A percentile compares a stretch with the other conserved stretches of the same genome.
Evolutionary conservation across 2,797 vertebrate species (phyloP).

Genomic region (Aldrovandia affinis): DNA sequence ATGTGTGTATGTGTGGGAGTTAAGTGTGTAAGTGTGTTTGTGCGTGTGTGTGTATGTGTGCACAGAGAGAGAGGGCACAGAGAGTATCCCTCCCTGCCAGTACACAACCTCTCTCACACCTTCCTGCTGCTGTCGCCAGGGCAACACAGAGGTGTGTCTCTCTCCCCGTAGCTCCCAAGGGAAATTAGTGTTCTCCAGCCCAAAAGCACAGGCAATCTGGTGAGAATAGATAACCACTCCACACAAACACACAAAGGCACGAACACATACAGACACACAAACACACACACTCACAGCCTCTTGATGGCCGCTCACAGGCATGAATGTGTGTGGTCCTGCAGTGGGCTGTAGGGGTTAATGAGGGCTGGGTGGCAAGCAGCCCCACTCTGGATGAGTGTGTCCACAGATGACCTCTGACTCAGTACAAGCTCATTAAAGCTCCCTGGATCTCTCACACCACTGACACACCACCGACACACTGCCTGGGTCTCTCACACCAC

Average conservation of each 20-base stretch:
- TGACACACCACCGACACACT: background rate
- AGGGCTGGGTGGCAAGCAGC: background rate
- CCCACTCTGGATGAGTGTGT: background rate
- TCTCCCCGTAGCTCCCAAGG: too few species aligned
- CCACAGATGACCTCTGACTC: background rate
- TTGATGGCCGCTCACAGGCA: constrained; percentile 55
- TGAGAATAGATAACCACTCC: background rate
- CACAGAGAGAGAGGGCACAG: background rate
- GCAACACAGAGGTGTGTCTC: too few species aligned
- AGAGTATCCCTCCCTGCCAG: background rate
- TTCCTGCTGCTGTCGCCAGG: constrained; percentile 36
- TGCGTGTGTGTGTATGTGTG: background rate
- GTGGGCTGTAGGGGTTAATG: background rate
- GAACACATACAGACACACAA: constrained; percentile 8
- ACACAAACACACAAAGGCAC: background rate
- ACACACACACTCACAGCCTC: constrained; percentile 40
- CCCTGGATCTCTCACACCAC: background rate
- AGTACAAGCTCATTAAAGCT: constrained; percentile 20
- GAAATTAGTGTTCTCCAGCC: background rate
- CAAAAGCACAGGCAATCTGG: background rate
- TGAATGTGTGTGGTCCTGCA: constrained; percentile 61
- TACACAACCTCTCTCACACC: background rate
- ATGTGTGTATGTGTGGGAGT: constrained; percentile 23
- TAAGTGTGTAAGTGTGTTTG: background rate
- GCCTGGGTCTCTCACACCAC: too few species aligned